phyloP scores from a whole-genome alignment of 2,797 vertebrate species.

The Leptoclinus maculatus region DNA sequence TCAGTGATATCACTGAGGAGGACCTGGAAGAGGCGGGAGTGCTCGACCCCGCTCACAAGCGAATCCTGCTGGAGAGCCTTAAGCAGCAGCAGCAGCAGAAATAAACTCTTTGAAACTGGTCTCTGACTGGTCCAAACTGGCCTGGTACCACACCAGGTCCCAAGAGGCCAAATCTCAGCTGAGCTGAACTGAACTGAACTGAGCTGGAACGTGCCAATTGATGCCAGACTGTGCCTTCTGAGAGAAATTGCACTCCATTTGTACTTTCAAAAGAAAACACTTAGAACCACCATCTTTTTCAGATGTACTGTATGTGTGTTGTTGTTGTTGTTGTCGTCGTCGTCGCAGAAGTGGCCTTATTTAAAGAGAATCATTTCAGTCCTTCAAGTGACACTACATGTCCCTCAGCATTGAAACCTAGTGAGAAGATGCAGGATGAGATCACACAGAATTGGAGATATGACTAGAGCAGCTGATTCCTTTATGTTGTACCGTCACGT shows the following conservation, averaged over 20 bases:
- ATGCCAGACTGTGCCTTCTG: constrained; percentile 78
- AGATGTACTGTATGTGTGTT: constrained; percentile 61
- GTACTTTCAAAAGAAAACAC: constrained; percentile 57
- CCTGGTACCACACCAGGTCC: constrained; percentile 26
- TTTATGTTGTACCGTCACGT: constrained; percentile 2
- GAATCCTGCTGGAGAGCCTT: constrained; percentile 90
- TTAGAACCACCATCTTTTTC: constrained; percentile 56
- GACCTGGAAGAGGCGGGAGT: constrained; percentile 96
- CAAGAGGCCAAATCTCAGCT: constrained; percentile 54
- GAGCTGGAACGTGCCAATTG: constrained; percentile 57
- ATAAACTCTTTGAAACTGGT: constrained; percentile 56
- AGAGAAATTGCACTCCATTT: constrained; percentile 78
- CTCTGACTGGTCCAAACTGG: constrained; percentile 45
- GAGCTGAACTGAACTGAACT: constrained; percentile 67
- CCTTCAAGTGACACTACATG: constrained; percentile 64
- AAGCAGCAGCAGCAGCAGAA: constrained; percentile 84
- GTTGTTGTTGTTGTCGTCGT: constrained; percentile 37
- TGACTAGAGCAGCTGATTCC: not conserved
- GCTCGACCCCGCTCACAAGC: constrained; percentile 91
- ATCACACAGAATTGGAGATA: not conserved
- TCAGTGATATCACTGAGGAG: constrained; percentile 96
- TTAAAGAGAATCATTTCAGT: constrained; percentile 69
- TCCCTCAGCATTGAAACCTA: constrained; percentile 21
- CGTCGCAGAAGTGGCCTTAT: constrained; percentile 66
- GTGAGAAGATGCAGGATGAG: constrained; percentile 1